Evolutionary conservation across 2,113 vertebrate genomes (phyloP).

Genomic region (Brachyhypopomus gauderio): DNA sequence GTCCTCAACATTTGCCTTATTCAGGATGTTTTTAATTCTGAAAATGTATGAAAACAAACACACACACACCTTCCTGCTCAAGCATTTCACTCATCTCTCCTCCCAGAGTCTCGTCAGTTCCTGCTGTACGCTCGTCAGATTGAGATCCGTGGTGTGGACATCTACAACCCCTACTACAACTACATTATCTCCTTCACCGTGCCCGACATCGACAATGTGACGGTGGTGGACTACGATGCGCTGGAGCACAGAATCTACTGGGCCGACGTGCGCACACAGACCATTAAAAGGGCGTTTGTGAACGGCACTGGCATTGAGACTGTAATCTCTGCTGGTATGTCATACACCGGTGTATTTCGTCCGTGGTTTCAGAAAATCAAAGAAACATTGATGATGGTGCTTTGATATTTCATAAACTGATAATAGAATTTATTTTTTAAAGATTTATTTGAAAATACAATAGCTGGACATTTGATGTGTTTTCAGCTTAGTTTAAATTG

Average conservation of each 20-base stretch:
- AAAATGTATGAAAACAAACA: too few species aligned
- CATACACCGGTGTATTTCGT: too few species aligned
- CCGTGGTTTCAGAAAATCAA: too few species aligned
- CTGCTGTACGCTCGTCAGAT: constrained; percentile 96
- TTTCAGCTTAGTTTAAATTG: too few species aligned
- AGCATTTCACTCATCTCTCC: neutral
- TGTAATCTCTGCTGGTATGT: constrained; percentile 75
- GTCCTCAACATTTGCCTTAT: too few species aligned
- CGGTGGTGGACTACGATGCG: constrained; percentile 92
- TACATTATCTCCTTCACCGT: constrained; percentile 99
- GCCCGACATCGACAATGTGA: constrained; percentile 95
- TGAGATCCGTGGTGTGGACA: constrained; percentile 95
- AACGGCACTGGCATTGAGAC: constrained; percentile 96
- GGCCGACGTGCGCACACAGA: constrained; percentile 96
- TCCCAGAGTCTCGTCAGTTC: constrained; percentile 91
- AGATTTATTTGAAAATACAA: too few species aligned
- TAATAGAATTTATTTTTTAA: too few species aligned
- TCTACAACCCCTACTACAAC: constrained; percentile 96
- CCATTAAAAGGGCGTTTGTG: constrained; percentile 96
- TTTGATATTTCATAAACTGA: too few species aligned
- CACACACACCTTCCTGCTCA: too few species aligned
- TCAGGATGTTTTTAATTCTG: too few species aligned
- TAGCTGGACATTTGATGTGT: too few species aligned
- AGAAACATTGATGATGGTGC: too few species aligned
- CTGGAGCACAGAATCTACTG: constrained; percentile 94